These are phyloP conservation scores for Mustelus asterias DNA, from an alignment of 2,113 vertebrate species.

Conservation along the genomic window DNA sequence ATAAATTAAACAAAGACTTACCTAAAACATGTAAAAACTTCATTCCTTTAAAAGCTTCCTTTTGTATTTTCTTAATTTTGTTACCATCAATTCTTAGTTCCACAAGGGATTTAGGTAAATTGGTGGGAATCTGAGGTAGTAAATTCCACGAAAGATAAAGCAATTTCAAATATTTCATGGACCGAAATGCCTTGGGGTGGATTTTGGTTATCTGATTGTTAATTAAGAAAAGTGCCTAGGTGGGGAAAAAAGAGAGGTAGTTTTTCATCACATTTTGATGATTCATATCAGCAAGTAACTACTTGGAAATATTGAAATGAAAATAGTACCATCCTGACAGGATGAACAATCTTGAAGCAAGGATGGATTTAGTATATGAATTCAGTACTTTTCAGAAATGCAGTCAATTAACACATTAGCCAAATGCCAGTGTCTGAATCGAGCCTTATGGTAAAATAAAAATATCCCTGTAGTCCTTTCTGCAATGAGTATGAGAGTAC, in stretches of 20 bases:
- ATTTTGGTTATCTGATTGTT: constrained; percentile 90
- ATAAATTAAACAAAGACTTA: constrained; percentile 44
- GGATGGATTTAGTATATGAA: neutral
- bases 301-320: neutral
- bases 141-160: constrained; percentile 89
- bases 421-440: neutral
- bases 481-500: neutral
- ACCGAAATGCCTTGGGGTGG: constrained; percentile 84
- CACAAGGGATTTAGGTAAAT: constrained; percentile 77
- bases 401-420: constrained; percentile 11
- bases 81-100: constrained; percentile 93
- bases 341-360: neutral
- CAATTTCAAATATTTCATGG: constrained; percentile 72
- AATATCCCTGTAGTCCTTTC: neutral
- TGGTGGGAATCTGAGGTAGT: constrained; percentile 79
- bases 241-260: neutral
- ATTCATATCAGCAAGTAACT: neutral
- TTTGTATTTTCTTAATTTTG: constrained; percentile 79
- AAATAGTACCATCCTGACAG: neutral
- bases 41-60: constrained; percentile 80
- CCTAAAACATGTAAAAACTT: constrained; percentile 87
- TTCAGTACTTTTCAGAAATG: neutral
- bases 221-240: constrained; percentile 84
- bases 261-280: neutral
- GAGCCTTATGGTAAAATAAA: neutral